These are phyloP conservation scores for Gryllus bimaculatus DNA, from an alignment of 1,140 invertebrate species.

Conservation along the genomic window DNA sequence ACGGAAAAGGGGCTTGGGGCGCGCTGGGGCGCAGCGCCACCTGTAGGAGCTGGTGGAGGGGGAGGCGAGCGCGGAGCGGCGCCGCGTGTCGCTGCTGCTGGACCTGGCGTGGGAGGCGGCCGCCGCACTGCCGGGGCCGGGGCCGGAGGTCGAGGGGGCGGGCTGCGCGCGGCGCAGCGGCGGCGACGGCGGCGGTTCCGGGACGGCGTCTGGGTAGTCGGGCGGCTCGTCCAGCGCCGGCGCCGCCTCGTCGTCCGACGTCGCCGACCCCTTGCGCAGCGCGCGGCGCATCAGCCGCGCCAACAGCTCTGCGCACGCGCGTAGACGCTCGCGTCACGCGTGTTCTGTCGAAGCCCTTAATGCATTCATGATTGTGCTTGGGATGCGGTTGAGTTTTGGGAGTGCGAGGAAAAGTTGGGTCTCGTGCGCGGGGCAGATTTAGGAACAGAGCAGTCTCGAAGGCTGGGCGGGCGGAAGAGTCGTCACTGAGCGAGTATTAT, in stretches of 20 bases:
- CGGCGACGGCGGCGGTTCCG: not conserved
- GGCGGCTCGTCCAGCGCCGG: conserved; percentile 37
- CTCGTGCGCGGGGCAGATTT: no score
- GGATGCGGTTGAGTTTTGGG: not conserved
- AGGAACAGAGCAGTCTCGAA: no score
- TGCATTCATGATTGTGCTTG: conserved; percentile 25
- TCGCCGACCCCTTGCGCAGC: conserved; percentile 43
- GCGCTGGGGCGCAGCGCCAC: not conserved
- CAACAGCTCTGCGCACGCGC: conserved; percentile 41
- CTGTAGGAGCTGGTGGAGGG: conserved; percentile 12
- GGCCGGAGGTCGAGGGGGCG: not conserved
- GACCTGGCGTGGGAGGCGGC: not conserved
- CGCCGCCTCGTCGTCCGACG: conserved; percentile 41
- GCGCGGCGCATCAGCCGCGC: conserved; percentile 51
- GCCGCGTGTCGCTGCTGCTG: not conserved
- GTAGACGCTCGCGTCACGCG: conserved; percentile 27
- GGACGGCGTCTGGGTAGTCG: not conserved
- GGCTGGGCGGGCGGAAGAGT: no score
- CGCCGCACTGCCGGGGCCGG: not conserved
- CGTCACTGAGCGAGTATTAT: no score
- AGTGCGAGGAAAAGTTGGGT: not conserved
- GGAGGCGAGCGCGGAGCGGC: conserved; percentile 2
- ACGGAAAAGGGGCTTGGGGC: no score
- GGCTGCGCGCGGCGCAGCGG: not conserved
- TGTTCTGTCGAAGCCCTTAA: conserved; percentile 29